These are phyloP conservation scores for Trissolcus basalis DNA, from an alignment of 1,140 invertebrate genomes.

Conservation along the genomic window DNA sequence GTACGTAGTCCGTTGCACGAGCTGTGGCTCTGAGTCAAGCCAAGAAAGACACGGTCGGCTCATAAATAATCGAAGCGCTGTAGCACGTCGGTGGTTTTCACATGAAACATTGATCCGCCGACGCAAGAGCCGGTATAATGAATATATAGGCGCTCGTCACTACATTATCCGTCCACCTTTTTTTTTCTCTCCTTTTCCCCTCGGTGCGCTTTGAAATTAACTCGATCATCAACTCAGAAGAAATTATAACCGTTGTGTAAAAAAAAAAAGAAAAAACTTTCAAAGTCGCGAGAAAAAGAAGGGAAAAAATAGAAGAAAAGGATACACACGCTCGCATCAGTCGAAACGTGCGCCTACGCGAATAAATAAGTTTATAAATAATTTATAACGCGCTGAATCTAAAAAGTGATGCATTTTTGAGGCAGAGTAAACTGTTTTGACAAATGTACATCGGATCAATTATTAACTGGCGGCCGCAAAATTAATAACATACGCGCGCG, in stretches of 20 bases:
- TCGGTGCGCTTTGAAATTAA: constrained; percentile 13
- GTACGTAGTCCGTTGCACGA: constrained; percentile 43
- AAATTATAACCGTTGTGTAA: background rate
- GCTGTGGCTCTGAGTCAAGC: constrained; percentile 54
- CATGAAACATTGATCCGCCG: constrained; percentile 75
- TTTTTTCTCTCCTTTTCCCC: constrained; percentile 15
- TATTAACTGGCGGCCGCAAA: too few relatives aligned
- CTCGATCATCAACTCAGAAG: constrained; percentile 11
- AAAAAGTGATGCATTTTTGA: too few relatives aligned
- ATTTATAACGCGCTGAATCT: background rate
- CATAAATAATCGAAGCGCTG: constrained; percentile 76
- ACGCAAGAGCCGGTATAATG: constrained; percentile 69
- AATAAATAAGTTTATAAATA: constrained; percentile 12
- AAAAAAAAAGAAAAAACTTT: too few relatives aligned
- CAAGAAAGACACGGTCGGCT: constrained; percentile 71
- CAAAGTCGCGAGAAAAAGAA: too few relatives aligned
- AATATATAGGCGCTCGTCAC: constrained; percentile 62
- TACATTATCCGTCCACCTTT: constrained; percentile 19
- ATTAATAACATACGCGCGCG: too few relatives aligned
- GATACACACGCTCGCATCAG: background rate
- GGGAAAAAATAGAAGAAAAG: background rate
- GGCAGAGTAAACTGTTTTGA: too few relatives aligned
- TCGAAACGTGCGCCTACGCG: too few relatives aligned
- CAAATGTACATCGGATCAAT: too few relatives aligned
- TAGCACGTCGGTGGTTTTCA: constrained; percentile 72